Base-by-base conservation (phyloP, 1,140 invertebrate genomes). In the Trichoplusia ni region DNA sequence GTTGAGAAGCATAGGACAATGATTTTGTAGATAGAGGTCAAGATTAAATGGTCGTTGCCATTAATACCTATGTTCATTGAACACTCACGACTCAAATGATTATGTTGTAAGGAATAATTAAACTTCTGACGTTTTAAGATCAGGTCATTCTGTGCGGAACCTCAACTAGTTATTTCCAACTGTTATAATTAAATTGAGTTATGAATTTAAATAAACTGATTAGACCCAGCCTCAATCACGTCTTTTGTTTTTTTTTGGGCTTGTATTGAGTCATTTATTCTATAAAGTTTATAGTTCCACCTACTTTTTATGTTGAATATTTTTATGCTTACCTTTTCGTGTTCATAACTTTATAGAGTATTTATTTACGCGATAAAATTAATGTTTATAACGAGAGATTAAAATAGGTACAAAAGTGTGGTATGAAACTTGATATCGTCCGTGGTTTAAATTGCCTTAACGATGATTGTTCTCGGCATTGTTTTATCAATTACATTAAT, bases 51-150 rank as follows among this genome's bases (percentile, higher is more conserved):
- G 84, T 49, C 64, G 51, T 18, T 54, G 46, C 66, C 67, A 75
- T 82, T 79, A 79, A 77, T 77, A 74, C 70, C 60, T 63, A 72
- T 73, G 70, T 75, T 75, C 69, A 71, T 75, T 84, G 81, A 82
- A 81, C 75, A 73, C 81, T 86, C 78, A 85, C 78, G 82, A 82
- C 75, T 75, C 51, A 44, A 73, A 80, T 75, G 82, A 89, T 90
- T 86, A 90, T 81, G 82, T 86, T 86, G 87, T 90, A 82, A 81
- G 67, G 67, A 81, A 80, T 83, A 90, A 90, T 88, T 87, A 88
- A 84, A 80, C 74, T 75, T 77, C 70, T 79, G 83, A 88, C 83
- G 71, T 90, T 85, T 85, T 75, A 65, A 69, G 80, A 84, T 71
- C 79, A 72, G 77, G 77, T 78, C 75, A 80, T 75, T 64, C 60